Conservation (phyloP, 2,888 invertebrate species). For the Cyclophora albipunctata region DNA sequence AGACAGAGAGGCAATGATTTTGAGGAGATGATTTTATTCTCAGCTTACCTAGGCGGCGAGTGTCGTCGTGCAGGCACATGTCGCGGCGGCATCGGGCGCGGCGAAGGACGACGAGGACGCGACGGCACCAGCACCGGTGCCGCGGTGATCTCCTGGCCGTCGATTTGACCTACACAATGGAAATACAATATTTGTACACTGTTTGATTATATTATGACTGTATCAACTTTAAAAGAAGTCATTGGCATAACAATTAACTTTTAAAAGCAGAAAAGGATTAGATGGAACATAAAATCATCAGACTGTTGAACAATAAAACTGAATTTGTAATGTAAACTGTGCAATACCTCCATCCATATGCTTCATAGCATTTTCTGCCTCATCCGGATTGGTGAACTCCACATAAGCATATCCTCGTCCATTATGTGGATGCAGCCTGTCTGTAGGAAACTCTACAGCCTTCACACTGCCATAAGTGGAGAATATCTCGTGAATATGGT, state of each 20-base stretch:
- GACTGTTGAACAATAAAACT: too few species aligned
- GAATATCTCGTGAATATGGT: conserved; percentile 93
- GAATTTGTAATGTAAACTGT: too few species aligned
- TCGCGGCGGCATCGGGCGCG: conserved; percentile 71
- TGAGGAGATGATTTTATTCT: too few species aligned
- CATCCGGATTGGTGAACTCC: conserved; percentile 94
- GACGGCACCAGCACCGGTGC: conserved; percentile 90
- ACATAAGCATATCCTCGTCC: conserved; percentile 97
- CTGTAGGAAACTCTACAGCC: conserved; percentile 90
- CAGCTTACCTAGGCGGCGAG: conserved; percentile 56
- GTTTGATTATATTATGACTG: too few species aligned
- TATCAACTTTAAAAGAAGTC: too few species aligned
- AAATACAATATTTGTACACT: background rate
- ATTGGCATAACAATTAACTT: too few species aligned
- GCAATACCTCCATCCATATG: conserved; percentile 96
- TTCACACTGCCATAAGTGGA: conserved; percentile 91
- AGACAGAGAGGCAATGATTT: too few species aligned
- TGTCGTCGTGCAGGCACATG: conserved; percentile 75
- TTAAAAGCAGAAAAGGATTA: too few species aligned
- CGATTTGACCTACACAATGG: conserved; percentile 84
- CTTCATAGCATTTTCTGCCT: conserved; percentile 98
- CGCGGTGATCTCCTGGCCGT: conserved; percentile 96
- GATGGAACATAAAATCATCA: too few species aligned
- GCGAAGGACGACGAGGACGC: conserved; percentile 78
- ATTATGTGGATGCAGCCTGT: conserved; percentile 90